Conservation (phyloP, 1,140 invertebrate genomes). For the Drosophila sulfurigaster region DNA sequence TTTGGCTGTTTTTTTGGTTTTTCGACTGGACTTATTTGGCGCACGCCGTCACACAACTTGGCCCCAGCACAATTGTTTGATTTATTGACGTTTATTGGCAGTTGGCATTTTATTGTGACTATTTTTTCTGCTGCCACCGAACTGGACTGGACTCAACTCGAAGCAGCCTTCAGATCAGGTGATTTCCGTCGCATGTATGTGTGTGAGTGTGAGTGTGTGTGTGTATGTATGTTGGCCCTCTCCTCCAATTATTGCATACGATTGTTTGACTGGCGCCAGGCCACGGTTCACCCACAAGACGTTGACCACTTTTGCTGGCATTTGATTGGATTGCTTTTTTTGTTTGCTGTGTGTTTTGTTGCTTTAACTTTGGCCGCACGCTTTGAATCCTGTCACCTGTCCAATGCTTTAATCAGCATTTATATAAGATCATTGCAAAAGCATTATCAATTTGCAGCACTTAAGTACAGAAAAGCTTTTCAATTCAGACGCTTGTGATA, state of each 20-base stretch:
- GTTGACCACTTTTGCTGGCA: constrained; percentile 48
- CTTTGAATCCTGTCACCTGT: constrained; percentile 33
- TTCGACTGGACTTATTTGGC: constrained; percentile 68
- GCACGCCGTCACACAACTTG: constrained; percentile 61
- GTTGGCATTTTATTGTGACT: constrained; percentile 81
- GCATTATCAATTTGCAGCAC: constrained; percentile 18
- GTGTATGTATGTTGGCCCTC: constrained; percentile 12
- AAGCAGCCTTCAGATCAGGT: constrained; percentile 19
- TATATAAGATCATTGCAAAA: neutral
- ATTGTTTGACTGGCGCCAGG: constrained; percentile 12
- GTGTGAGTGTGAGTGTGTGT: constrained; percentile 2
- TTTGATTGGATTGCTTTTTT: constrained; percentile 64
- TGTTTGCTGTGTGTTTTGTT: neutral
- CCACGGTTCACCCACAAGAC: constrained; percentile 37
- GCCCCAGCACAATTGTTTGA: constrained; percentile 75
- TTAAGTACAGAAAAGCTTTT: constrained; percentile 2
- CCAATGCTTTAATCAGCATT: constrained; percentile 20
- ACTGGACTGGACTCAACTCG: neutral
- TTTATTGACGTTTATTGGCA: constrained; percentile 80
- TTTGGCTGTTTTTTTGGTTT: constrained; percentile 11
- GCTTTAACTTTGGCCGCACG: neutral
- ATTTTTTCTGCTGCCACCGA: constrained; percentile 33
- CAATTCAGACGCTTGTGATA: constrained; percentile 1
- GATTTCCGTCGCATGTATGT: constrained; percentile 15
- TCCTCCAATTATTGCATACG: neutral